A percentile compares a stretch with the other conserved stretches of the same genome.
These are phyloP conservation scores for Poeciliopsis presidionis DNA, from an alignment of 2,797 vertebrate genomes.

Conservation along the genomic window DNA sequence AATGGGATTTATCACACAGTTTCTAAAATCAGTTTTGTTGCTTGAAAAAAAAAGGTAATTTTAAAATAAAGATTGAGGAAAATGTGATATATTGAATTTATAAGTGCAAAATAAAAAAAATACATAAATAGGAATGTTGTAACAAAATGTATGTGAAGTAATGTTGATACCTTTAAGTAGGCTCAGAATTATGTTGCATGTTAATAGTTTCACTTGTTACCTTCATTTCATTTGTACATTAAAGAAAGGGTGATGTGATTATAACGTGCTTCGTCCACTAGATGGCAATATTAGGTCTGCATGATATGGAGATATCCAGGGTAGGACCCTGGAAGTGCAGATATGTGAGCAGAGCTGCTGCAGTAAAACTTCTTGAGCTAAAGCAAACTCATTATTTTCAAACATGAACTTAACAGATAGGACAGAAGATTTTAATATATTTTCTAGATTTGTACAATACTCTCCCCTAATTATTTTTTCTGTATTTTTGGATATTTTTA, in stretches of 20 bases:
- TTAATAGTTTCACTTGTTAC: not conserved
- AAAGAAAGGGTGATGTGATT: not conserved
- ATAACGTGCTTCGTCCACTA: not conserved
- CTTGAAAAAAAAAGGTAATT: not conserved
- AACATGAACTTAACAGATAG: not conserved
- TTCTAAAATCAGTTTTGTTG: not conserved
- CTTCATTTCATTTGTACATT: not conserved
- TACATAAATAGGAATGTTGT: not conserved
- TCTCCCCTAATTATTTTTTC: not conserved
- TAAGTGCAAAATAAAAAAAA: not conserved
- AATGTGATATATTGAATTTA: not conserved
- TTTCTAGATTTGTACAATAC: not conserved
- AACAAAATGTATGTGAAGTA: not conserved
- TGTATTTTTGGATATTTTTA: not conserved
- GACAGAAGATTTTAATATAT: not conserved
- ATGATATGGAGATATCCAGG: not conserved
- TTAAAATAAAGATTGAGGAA: too few relatives aligned
- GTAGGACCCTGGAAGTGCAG: not conserved
- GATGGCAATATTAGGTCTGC: not conserved
- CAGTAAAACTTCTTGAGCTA: not conserved
- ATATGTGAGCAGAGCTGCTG: not conserved
- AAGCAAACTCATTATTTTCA: not conserved
- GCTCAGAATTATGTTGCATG: not conserved
- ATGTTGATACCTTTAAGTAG: not conserved
- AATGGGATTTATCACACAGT: not conserved